Evolutionary conservation across 64 coral and sea anemone genomes (phyloP).

Genomic region (Exaiptasia diaphana): DNA sequence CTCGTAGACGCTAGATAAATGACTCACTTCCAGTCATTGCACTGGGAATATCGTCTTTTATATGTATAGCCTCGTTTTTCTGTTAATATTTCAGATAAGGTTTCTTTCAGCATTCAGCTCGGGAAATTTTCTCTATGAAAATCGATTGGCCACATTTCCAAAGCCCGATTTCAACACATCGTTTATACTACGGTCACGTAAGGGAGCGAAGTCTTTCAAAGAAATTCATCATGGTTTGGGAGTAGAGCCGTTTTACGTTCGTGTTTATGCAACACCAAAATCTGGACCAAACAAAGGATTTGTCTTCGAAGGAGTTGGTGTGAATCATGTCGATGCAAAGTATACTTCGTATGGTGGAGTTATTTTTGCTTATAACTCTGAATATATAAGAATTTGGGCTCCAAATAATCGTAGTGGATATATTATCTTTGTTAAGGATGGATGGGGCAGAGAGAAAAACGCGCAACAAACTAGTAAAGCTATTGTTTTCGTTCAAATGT

Average conservation of each 20-base stretch:
- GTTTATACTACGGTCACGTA: slow-evolving; percentile 72
- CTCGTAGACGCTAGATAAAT: too few relatives aligned
- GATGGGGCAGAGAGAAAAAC: slow-evolving; percentile 57
- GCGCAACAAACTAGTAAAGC: slow-evolving; percentile 45
- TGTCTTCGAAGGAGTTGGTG: slow-evolving; percentile 77
- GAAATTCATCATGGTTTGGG: slow-evolving; percentile 86
- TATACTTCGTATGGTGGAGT: slow-evolving; percentile 67
- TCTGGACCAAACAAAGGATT: slow-evolving; percentile 26
- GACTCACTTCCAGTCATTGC: too few relatives aligned
- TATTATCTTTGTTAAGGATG: slow-evolving; percentile 80
- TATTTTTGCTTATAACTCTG: slow-evolving; percentile 84
- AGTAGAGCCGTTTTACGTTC: slow-evolving; percentile 83
- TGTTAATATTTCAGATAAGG: not conserved
- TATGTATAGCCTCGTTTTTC: not conserved
- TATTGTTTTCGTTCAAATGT: slow-evolving; percentile 73
- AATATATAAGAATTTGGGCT: slow-evolving; percentile 77
- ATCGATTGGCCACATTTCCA: slow-evolving; percentile 72
- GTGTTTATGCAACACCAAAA: slow-evolving; percentile 66
- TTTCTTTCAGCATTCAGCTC: not conserved
- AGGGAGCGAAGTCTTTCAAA: slow-evolving; percentile 69
- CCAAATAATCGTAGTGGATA: slow-evolving; percentile 64
- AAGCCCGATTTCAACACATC: slow-evolving; percentile 73
- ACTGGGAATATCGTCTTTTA: too few relatives aligned
- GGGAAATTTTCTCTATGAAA: not conserved
- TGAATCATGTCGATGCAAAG: slow-evolving; percentile 58